Percentiles rank a stretch among this genome's conserved stretches.
Evolutionary conservation across 2,113 vertebrate genomes (phyloP).

Genomic region (Chloebia gouldiae): DNA sequence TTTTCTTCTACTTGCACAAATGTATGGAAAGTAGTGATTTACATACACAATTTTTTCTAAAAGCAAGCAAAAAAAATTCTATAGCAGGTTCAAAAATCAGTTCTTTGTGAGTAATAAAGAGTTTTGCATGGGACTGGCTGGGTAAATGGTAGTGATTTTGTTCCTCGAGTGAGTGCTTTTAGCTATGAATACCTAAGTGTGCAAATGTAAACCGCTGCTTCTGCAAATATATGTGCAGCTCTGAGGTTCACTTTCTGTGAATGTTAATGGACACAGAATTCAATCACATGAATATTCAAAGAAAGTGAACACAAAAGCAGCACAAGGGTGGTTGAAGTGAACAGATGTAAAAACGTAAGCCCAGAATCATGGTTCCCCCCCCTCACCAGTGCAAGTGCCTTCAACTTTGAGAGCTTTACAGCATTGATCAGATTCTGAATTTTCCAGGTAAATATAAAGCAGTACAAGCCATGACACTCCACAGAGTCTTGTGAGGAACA

Average conservation of each 20-base stretch:
- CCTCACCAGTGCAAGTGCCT: accelerated
- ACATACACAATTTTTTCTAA: background rate
- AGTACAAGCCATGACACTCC: background rate
- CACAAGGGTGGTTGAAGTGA: background rate
- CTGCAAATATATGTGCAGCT: slow-evolving; percentile 15
- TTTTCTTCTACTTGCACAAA: background rate
- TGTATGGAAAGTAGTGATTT: background rate
- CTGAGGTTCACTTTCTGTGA: slow-evolving; percentile 44
- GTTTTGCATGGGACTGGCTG: background rate
- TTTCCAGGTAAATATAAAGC: background rate
- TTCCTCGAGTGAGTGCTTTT: slow-evolving; percentile 19
- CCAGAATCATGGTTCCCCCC: background rate
- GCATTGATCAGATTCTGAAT: background rate
- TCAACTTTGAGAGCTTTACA: background rate
- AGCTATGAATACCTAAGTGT: slow-evolving; percentile 47
- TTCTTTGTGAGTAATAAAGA: slow-evolving; percentile 32
- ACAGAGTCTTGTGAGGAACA: background rate
- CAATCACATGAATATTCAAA: slow-evolving; percentile 46
- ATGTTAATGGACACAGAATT: slow-evolving; percentile 39
- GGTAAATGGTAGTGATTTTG: slow-evolving; percentile 9
- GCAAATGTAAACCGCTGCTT: slow-evolving; percentile 2
- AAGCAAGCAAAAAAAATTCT: background rate
- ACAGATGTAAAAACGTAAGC: background rate
- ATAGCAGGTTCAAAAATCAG: background rate
- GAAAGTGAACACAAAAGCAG: slow-evolving; percentile 46